phyloP scores from a whole-genome alignment of 2,113 vertebrate genomes.

The Apus apus region DNA sequence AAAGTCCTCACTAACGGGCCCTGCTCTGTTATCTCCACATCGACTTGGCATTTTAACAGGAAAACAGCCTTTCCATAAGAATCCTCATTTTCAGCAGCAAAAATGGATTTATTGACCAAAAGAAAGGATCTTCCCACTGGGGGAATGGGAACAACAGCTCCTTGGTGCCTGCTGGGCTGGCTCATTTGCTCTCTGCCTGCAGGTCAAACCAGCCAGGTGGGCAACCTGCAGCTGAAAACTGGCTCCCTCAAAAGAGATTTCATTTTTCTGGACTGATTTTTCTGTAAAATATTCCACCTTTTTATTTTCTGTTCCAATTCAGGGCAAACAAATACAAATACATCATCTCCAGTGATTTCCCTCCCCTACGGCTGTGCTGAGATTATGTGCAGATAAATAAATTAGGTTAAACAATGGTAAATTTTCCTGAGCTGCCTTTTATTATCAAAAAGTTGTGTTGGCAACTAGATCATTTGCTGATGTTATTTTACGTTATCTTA shows the following conservation, averaged over 20 bases:
- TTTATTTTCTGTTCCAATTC: background rate
- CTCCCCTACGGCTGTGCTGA: background rate
- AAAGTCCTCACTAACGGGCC: background rate
- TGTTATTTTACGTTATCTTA: background rate
- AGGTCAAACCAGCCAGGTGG: background rate
- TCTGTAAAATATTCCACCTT: background rate
- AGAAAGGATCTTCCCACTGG: background rate
- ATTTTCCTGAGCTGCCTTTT: slow-evolving; percentile 59
- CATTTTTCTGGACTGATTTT: background rate
- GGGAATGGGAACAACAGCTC: background rate
- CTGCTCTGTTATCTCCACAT: slow-evolving; percentile 3
- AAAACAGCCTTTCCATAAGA: slow-evolving; percentile 13
- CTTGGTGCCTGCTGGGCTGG: background rate
- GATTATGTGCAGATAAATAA: slow-evolving; percentile 40
- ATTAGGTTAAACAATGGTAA: slow-evolving; percentile 50
- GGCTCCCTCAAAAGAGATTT: background rate
- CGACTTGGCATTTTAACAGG: slow-evolving; percentile 19
- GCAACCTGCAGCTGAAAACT: background rate
- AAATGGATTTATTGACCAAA: slow-evolving; percentile 21
- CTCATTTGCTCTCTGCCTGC: background rate
- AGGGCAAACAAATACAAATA: background rate
- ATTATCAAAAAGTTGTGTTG: slow-evolving; percentile 22
- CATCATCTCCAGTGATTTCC: slow-evolving; percentile 54
- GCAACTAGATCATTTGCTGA: slow-evolving; percentile 48
- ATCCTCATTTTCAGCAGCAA: background rate